Percentiles rank a stretch among this genome's conserved stretches.
phyloP scores from a whole-genome alignment of 2,888 invertebrate species.

The Embidobia sp. region DNA sequence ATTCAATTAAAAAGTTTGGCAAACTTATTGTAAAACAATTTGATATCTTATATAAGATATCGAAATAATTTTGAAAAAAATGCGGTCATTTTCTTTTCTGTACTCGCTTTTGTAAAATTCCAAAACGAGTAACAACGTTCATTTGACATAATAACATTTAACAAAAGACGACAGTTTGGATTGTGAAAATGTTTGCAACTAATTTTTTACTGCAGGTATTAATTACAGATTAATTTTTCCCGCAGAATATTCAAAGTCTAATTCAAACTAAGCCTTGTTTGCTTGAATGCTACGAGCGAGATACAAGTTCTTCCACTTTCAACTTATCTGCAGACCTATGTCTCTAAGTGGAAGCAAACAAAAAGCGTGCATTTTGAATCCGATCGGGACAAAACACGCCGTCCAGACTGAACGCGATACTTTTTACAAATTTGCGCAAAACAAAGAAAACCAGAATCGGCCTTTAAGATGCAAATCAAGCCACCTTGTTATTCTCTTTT shows the following conservation, averaged over 20 bases:
- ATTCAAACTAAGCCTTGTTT: background rate
- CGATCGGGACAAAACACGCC: slow-evolving; percentile 8
- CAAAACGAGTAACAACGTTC: no score
- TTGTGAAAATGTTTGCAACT: no score
- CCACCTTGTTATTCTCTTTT: slow-evolving; percentile 21
- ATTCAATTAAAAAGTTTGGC: no score
- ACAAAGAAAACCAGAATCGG: slow-evolving; percentile 19
- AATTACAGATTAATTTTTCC: no score
- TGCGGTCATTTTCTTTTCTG: no score
- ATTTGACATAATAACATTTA: no score
- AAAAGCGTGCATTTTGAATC: slow-evolving; percentile 12
- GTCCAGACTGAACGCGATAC: slow-evolving; percentile 16
- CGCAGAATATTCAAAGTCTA: background rate
- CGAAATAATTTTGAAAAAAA: no score
- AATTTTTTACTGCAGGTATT: no score
- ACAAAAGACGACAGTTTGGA: no score
- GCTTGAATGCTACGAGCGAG: background rate
- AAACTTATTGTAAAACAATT: no score
- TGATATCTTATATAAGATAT: no score
- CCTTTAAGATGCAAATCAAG: slow-evolving; percentile 44
- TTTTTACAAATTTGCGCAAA: slow-evolving; percentile 27
- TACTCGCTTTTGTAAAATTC: no score
- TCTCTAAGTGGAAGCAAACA: slow-evolving; percentile 1
- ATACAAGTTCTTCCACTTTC: slow-evolving; percentile 25
- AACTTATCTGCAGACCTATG: slow-evolving; percentile 16